Evolutionary conservation across 2,888 invertebrate genomes (phyloP).

Genomic region (Lymantria monacha): DNA sequence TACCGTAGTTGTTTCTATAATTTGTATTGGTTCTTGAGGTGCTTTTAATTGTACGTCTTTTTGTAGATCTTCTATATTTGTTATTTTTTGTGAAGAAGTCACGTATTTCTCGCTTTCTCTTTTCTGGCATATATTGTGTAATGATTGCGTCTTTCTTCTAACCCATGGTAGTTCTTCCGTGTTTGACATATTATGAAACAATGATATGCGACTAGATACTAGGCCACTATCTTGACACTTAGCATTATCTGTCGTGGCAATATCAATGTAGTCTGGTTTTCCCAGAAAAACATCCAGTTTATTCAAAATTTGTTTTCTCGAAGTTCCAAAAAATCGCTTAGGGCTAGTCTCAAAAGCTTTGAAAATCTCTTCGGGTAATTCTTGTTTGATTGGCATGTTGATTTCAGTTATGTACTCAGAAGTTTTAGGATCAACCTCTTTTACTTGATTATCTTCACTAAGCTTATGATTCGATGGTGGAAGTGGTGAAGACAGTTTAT

Average conservation of each 20-base stretch:
- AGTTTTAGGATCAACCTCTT: not conserved
- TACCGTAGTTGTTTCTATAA: conserved; percentile 14
- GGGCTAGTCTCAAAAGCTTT: conserved; percentile 78
- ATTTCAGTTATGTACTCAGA: not conserved
- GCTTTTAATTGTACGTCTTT: conserved; percentile 8
- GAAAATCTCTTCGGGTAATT: conserved; percentile 72
- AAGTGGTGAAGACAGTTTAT: conserved; percentile 4
- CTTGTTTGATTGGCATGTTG: conserved; percentile 51
- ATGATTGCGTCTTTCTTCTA: conserved; percentile 55
- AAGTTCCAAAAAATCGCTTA: conserved; percentile 75
- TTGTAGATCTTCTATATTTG: conserved; percentile 4
- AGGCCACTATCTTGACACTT: conserved; percentile 64
- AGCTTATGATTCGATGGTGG: not conserved
- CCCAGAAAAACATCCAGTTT: conserved; percentile 73
- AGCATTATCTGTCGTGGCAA: conserved; percentile 37
- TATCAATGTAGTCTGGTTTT: conserved; percentile 50
- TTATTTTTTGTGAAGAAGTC: conserved; percentile 17
- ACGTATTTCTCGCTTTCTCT: conserved; percentile 39
- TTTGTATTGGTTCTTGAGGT: not conserved
- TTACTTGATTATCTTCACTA: not conserved
- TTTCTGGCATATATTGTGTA: conserved; percentile 54
- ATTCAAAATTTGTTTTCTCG: conserved; percentile 70
- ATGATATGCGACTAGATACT: conserved; percentile 74
- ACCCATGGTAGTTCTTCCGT: conserved; percentile 56
- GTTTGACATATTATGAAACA: conserved; percentile 69